Conservation (phyloP, 2,797 vertebrate genomes). For the Trachops cirrhosus region DNA sequence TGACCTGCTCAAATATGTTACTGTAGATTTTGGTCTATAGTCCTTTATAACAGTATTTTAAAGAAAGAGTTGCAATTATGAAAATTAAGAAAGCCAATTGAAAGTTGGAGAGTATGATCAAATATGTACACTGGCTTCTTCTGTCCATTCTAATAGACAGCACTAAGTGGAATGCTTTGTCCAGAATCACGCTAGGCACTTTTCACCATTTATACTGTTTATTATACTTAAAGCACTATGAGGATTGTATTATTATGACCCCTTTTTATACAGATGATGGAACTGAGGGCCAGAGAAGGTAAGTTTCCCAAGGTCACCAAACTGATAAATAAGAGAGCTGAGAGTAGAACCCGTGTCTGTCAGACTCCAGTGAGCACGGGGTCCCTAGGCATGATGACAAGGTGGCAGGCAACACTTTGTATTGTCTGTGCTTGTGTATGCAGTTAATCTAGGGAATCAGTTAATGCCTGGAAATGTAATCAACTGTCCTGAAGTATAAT, state of each 20-base stretch:
- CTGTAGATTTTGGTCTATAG: background rate
- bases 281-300: background rate
- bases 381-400: background rate
- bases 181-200: background rate
- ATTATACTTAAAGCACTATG: background rate
- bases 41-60: background rate
- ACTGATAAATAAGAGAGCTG: background rate
- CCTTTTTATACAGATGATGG: background rate
- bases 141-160: background rate
- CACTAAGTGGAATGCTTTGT: background rate
- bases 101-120: background rate
- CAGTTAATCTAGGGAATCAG: background rate
- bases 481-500: background rate
- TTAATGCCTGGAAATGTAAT: background rate
- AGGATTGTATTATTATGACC: background rate
- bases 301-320: background rate
- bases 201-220: background rate
- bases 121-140: background rate
- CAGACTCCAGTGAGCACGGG: background rate
- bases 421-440: background rate
- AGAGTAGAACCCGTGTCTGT: background rate
- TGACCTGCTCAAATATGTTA: background rate
- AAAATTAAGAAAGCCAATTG: conserved; percentile 11
- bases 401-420: background rate
- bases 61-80: background rate